Conservation (phyloP, 2,113 vertebrate species). For the Notothenia rossii region DNA sequence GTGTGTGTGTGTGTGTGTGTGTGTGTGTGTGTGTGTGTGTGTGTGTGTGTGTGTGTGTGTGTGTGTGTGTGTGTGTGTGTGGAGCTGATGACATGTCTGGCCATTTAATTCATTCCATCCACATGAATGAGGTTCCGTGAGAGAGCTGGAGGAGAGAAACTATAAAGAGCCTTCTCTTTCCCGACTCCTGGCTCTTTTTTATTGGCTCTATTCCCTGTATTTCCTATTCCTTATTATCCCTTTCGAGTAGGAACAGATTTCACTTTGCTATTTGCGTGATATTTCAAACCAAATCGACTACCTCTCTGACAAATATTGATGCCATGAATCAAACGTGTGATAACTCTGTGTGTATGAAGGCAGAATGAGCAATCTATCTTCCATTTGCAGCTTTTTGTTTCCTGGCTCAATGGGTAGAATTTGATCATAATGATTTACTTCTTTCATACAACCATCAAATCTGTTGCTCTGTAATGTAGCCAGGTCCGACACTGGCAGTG, state of each 20-base stretch:
- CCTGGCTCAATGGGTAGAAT: not conserved
- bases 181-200: conserved; percentile 45
- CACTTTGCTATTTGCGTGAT: conserved; percentile 48
- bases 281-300: conserved; percentile 40
- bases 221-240: not conserved
- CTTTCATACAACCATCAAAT: not conserved
- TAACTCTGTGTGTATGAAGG: conserved; percentile 1
- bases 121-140: conserved; percentile 30
- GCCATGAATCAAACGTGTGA: conserved; percentile 44
- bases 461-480: conserved; percentile 2
- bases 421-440: conserved; percentile 6
- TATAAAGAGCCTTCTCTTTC: conserved; percentile 30
- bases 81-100: conserved; percentile 67
- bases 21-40: too few relatives aligned
- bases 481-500: conserved; percentile 18
- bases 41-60: too few relatives aligned
- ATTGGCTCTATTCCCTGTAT: conserved; percentile 36
- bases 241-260: not conserved
- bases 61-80: too few relatives aligned
- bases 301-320: conserved; percentile 44
- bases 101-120: conserved; percentile 62
- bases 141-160: conserved; percentile 22
- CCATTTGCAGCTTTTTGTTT: conserved; percentile 14
- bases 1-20: too few relatives aligned
- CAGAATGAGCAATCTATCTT: conserved; percentile 18